Conservation (phyloP, 2,888 invertebrate species). For the Pristionchus mayeri region DNA sequence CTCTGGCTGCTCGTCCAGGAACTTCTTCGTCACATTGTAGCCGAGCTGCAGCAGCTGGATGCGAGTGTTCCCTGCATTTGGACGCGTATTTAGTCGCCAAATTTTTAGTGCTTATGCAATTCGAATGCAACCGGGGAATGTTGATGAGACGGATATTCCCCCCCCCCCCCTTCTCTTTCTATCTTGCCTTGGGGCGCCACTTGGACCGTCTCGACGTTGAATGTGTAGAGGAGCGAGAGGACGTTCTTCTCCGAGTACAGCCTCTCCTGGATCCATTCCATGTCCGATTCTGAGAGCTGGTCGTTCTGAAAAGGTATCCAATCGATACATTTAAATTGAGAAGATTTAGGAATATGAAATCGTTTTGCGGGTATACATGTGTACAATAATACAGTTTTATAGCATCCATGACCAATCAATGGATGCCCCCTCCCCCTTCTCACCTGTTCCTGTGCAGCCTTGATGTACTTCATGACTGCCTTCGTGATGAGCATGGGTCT, state of each 20-base stretch:
- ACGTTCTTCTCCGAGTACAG: constrained; percentile 21
- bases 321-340: neutral
- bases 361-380: no score
- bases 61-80: neutral
- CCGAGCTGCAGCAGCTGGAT: constrained; percentile 32
- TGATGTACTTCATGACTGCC: constrained; percentile 44
- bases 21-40: constrained; percentile 32
- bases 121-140: no score
- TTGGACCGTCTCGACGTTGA: neutral
- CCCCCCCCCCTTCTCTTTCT: neutral
- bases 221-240: neutral
- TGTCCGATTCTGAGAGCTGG: neutral
- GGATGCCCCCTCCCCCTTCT: neutral
- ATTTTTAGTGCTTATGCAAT: no score
- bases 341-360: no score
- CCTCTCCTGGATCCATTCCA: constrained; percentile 39
- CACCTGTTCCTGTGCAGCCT: constrained; percentile 23
- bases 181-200: neutral
- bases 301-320: neutral
- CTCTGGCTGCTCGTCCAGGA: neutral
- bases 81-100: neutral
- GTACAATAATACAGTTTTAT: no score
- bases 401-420: neutral
- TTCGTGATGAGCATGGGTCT: constrained; percentile 15
- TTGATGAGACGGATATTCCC: neutral